Evolutionary conservation across 2,113 vertebrate species (phyloP), one percentile per base, ranked within the genome.

Genomic region (Chloroceryle aenea): DNA sequence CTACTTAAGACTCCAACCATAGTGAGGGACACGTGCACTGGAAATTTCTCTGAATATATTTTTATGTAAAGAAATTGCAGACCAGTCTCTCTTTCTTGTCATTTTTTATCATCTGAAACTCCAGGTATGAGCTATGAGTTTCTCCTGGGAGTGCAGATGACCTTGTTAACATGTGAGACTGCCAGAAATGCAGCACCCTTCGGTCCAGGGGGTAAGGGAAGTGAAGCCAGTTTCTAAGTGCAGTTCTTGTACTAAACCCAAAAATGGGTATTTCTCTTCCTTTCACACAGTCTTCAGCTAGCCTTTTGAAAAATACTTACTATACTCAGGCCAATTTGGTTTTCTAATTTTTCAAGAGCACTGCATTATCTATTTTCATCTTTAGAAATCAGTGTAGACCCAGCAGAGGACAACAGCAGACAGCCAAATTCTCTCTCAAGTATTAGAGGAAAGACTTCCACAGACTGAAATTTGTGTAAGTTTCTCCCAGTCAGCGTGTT

Each of bases 131-230:
- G 73, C 87, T 89, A 48, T 78, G 47, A 85, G 73, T 69, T 84
- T 63, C 81, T 96, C 90, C 27, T 78, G 69, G 75, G 92, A 87
- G 45, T 55, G 50, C 45, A 82, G 66, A 53, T 66, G 89, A 91
- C 69, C 84, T 87, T 87, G 71, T 84, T 85, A 69, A 68, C 27
- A 64, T 15, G n/a, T 73, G 85, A 80, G 63, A 42, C 27, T 59
- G 53, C 80, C 81, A 92, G 73, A 56, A 68, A 58, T 88, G 29
- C 43, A 6, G 42, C 38, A 66, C 71, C 15, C 40, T 87, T 19
- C 67, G 43, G 48, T 21, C 32, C 53, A 50, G 45, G 43, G 76
- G 10, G 14, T 89, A 75, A 85, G 78, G 36, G 36, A 38, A 90
- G 50, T 55, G 14, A 61, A 86, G 27, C n/a, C 48, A 87, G 19